A percentile compares a stretch with the other conserved stretches of the same genome.
Evolutionary conservation across 2,797 vertebrate species (phyloP).

Genomic region (Myotis findleyi): DNA sequence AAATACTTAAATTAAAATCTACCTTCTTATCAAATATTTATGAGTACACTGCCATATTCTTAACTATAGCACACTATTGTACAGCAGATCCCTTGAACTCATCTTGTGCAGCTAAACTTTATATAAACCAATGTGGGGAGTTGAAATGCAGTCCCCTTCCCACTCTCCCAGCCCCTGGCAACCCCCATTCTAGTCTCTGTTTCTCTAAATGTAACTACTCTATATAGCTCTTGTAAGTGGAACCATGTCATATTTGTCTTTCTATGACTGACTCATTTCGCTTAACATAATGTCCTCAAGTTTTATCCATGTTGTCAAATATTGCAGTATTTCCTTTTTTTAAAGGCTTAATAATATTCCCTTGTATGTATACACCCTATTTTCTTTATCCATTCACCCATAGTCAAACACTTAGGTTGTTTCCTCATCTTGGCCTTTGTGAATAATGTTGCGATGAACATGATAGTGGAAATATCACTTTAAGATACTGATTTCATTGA

Average conservation of each 20-base stretch:
- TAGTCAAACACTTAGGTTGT: fast-evolving
- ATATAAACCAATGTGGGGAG: background rate
- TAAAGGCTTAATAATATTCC: background rate
- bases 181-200: background rate
- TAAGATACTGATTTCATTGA: background rate
- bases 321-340: background rate
- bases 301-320: background rate
- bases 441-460: background rate
- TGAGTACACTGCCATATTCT: background rate
- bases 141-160: background rate
- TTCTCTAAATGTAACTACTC: background rate
- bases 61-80: background rate
- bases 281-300: background rate
- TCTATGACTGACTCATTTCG: background rate
- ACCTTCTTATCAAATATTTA: background rate
- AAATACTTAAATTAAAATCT: background rate
- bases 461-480: background rate
- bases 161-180: no score
- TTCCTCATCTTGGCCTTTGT: background rate
- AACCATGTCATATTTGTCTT: no score
- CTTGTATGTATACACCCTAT: no score
- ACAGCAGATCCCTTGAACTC: background rate
- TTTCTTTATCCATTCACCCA: background rate
- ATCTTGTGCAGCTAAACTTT: background rate
- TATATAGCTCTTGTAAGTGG: background rate